Conservation (phyloP, 2,797 vertebrate genomes). For the Otolemur crassicaudatus region DNA sequence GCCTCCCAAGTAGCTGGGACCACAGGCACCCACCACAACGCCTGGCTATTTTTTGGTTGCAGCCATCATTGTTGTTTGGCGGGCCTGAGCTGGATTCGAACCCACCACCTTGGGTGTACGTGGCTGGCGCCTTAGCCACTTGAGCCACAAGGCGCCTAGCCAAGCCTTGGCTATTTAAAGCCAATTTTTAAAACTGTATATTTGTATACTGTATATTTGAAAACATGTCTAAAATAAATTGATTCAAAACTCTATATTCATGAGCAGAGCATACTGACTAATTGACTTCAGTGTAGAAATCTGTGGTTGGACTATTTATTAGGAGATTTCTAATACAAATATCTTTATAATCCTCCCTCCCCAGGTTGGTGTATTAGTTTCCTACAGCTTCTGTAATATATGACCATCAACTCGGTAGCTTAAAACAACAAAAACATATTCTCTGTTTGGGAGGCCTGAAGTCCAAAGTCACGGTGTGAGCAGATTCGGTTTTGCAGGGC, state of each 20-base stretch:
- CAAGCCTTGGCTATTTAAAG: background rate
- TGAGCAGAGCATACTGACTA: background rate
- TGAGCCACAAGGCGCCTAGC: no score
- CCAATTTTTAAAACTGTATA: background rate
- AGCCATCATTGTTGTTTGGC: no score
- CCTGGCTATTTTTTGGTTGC: no score
- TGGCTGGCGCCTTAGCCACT: no score
- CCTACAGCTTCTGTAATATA: background rate
- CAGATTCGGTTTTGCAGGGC: background rate
- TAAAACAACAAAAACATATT: background rate
- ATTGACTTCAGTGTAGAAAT: background rate
- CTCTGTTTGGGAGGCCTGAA: background rate
- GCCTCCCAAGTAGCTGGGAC: no score
- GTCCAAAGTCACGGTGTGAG: background rate
- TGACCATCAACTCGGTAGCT: background rate
- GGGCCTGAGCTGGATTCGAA: no score
- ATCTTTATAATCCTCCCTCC: background rate
- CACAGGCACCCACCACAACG: no score
- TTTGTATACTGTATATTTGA: background rate
- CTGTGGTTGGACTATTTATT: background rate
- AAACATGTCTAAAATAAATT: background rate
- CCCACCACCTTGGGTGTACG: no score
- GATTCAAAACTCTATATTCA: background rate
- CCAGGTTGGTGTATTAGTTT: background rate
- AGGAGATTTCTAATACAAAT: background rate